A percentile compares a stretch with the other conserved stretches of the same genome.
Conservation (phyloP, 1,140 invertebrate genomes). For the Zeugodacus cucurbitae region DNA sequence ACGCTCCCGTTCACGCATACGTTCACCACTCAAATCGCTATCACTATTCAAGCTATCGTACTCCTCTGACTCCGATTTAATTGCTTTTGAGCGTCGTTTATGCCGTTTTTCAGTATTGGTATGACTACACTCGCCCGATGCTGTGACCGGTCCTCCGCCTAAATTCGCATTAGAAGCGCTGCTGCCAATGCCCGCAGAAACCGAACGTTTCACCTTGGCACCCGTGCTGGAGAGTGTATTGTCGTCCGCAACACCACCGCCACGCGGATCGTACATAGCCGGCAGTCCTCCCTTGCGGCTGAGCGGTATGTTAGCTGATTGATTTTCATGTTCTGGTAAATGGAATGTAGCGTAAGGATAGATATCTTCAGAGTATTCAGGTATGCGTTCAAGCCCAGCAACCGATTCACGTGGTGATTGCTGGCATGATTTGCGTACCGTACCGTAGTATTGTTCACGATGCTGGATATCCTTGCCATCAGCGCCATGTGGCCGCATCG, state of each 20-base stretch:
- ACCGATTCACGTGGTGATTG: slow-evolving; percentile 68
- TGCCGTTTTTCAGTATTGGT: slow-evolving; percentile 52
- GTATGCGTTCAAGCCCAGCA: slow-evolving; percentile 69
- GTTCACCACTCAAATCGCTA: slow-evolving; percentile 66
- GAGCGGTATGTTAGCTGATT: slow-evolving; percentile 54
- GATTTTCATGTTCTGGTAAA: slow-evolving; percentile 71
- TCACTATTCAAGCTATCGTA: slow-evolving; percentile 73
- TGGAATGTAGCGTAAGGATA: slow-evolving; percentile 75
- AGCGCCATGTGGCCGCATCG: slow-evolving; percentile 46
- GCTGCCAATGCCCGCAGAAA: slow-evolving; percentile 51
- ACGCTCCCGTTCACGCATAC: slow-evolving; percentile 53
- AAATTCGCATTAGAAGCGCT: slow-evolving; percentile 50
- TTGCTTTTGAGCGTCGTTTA: slow-evolving; percentile 52
- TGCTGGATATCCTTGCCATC: slow-evolving; percentile 63
- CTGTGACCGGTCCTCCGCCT: slow-evolving; percentile 41
- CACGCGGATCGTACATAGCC: slow-evolving; percentile 49
- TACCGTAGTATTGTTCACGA: slow-evolving; percentile 71
- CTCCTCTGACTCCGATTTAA: slow-evolving; percentile 72
- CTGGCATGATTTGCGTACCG: slow-evolving; percentile 68
- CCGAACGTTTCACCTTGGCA: slow-evolving; percentile 57
- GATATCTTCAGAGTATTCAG: slow-evolving; percentile 73
- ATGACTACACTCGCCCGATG: slow-evolving; percentile 48
- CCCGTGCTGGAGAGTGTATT: slow-evolving; percentile 50
- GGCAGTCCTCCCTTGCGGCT: slow-evolving; percentile 51
- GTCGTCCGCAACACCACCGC: slow-evolving; percentile 45